Evolutionary conservation across 2,888 invertebrate species (phyloP), one percentile per base, ranked within the genome.

Genomic region (Copidosoma aretas): DNA sequence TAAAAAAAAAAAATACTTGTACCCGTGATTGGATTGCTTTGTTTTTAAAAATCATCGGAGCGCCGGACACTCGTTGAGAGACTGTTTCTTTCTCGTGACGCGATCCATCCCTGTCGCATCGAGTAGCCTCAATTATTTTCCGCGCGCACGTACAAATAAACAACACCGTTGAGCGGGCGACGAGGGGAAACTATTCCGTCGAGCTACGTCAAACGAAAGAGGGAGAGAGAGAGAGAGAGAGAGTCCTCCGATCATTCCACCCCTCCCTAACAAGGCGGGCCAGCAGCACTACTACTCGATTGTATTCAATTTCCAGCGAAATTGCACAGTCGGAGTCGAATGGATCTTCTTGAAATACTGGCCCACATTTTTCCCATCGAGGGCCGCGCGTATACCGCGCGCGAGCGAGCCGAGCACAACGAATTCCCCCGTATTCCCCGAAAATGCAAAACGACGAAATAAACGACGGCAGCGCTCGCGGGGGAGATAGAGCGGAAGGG

Each of bases 291-390:
- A n/a, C n/a, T 32, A 25, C 17, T 46, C 32, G 24, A 41, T 43
- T n/a, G 19, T 22, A 21, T 64, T 59, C 39, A 60, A 60, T 65
- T 57, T 24, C 22, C 41, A 41, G 32, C 22, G 32, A 43, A 64
- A 57, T 64, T 57, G 19, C 64, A 32, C 17, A 24, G n/a, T 46
- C 12, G 43, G 4, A 12, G 17, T 54, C 59, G 41, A 58, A 64
- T 51, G 64, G 51, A 59, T 64, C 64, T 64, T 58, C 59, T 65
- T 60, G 65, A 65, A 65, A 65, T 65, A 65, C 21, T 46, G 59
- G n/a, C 25, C 65, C 19, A 52, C 58, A 64, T 32, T 63, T 62
- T 62, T 62, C 53, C 32, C 43, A 46, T 46, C 17, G 43, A 46
- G 12, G 43, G 12, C 43, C 32, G 32, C 8, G 8, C 32, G 4